A percentile compares a stretch with the other conserved stretches of the same genome.
Evolutionary conservation across 2,888 invertebrate genomes (phyloP).

Genomic region (Leucania comma): DNA sequence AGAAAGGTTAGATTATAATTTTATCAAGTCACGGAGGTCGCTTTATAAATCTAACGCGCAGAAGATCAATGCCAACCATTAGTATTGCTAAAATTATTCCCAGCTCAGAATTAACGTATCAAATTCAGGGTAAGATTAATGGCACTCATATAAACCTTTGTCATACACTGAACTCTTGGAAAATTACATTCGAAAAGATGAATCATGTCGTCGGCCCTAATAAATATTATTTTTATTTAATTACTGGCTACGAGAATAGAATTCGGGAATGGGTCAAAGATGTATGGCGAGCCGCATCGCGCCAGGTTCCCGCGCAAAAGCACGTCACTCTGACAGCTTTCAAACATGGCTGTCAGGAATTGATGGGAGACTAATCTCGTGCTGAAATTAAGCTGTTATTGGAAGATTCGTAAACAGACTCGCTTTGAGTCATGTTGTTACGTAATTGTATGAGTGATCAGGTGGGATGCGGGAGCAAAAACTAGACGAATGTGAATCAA

Average conservation of each 20-base stretch:
- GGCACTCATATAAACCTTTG: constrained; percentile 46
- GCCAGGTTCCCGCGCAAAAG: constrained; percentile 58
- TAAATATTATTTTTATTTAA: constrained; percentile 59
- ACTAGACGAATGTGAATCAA: constrained; percentile 49
- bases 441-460: constrained; percentile 56
- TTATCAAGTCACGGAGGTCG: constrained; percentile 26
- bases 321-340: constrained; percentile 64
- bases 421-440: constrained; percentile 59
- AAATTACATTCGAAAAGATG: constrained; percentile 39
- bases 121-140: constrained; percentile 47
- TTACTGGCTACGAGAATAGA: constrained; percentile 60
- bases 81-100: constrained; percentile 37
- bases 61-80: constrained; percentile 53
- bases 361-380: constrained; percentile 54
- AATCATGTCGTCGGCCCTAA: constrained; percentile 46
- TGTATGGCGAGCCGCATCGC: constrained; percentile 45
- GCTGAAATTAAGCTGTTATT: constrained; percentile 60
- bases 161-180: constrained; percentile 54
- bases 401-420: constrained; percentile 54
- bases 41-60: constrained; percentile 28
- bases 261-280: constrained; percentile 62
- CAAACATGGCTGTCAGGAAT: constrained; percentile 61
- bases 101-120: constrained; percentile 31
- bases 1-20: constrained; percentile 36
- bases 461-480: constrained; percentile 51